Base-by-base conservation (phyloP, 2,113 vertebrate species). In the Spizaetus ornatus region DNA sequence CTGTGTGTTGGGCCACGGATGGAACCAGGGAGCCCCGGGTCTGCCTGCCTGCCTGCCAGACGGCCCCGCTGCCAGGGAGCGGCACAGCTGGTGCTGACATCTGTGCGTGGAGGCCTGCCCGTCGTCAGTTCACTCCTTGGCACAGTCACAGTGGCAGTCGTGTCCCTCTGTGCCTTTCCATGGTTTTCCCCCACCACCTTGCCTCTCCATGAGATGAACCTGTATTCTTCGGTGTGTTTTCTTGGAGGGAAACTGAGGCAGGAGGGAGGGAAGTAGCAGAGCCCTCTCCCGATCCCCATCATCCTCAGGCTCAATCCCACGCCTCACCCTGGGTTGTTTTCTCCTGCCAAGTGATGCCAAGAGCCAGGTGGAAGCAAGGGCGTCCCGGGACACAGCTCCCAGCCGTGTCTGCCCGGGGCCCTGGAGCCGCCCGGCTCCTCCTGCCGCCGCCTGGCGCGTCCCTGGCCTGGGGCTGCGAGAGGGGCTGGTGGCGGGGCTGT, bases 211-310 rank as follows among this genome's bases (percentile, higher is more conserved):
- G 29, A 80, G 47, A 58, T 2, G 4, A 53, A 43, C 43, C 72
- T 45, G 21, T 5, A 4, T 31, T 71, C 47, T 36, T 43, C 0
- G 0, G 6, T 9, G 22, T 31, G 47, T 29, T 85, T 85, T 34
- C 88, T 65, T 16, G 36, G 9, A 53, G 32, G 62, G 83, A 95
- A 95, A 92, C 91, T 63, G 89, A 95, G 95, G 92, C 92, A 93
- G 90, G 67, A 88, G 42, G 38, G 42, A 74, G 80, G 69, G 63
- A 88, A 47, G 26, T 8, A 32, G 67, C 53, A 80, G 43, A 80
- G 19, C 53, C 42, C n/a, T 91, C 58, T 52, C 27, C n/a, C 0
- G 3, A 27, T 66, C 72, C 70, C 67, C 6, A 1, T 32, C 66
- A 31, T 29, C 56, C 53, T 42, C 61, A 52, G 38, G 16, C 76